phyloP scores from a whole-genome alignment of 2,888 invertebrate genomes.

The Nomada ruficornis region DNA sequence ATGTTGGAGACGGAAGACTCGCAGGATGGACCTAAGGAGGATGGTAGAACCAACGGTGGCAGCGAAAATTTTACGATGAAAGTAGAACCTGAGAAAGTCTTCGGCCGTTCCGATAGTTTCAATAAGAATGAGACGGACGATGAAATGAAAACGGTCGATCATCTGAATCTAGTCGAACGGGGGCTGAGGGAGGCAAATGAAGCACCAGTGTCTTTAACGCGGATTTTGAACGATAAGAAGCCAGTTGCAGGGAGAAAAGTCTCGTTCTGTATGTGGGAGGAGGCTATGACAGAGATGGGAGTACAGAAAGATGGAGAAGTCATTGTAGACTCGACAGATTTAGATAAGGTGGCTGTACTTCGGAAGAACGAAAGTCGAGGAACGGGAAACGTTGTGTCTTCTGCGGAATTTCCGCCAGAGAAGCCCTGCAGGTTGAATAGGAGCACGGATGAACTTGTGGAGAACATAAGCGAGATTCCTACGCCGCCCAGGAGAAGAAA shows the following conservation, averaged over 20 bases:
- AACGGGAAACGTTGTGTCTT: neutral
- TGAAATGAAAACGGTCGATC: slow-evolving; percentile 7
- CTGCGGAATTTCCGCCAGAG: slow-evolving; percentile 72
- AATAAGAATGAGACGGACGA: neutral
- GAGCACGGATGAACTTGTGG: slow-evolving; percentile 67
- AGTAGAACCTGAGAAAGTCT: slow-evolving; percentile 67
- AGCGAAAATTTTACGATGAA: slow-evolving; percentile 47
- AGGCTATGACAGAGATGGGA: slow-evolving; percentile 62
- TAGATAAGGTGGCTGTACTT: slow-evolving; percentile 27
- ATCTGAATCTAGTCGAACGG: slow-evolving; percentile 51
- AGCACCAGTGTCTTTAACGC: slow-evolving; percentile 37
- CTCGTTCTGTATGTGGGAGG: slow-evolving; percentile 67
- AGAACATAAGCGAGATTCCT: slow-evolving; percentile 67
- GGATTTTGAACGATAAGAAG: slow-evolving; percentile 46
- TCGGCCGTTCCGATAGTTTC: slow-evolving; percentile 34
- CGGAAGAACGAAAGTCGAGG: neutral
- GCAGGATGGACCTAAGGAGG: slow-evolving; percentile 42
- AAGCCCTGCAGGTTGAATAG: slow-evolving; percentile 78
- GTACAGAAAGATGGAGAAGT: slow-evolving; percentile 44
- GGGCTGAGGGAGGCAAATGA: slow-evolving; percentile 27
- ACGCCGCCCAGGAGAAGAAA: slow-evolving; percentile 78
- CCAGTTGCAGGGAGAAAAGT: slow-evolving; percentile 54
- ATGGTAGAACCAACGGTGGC: neutral
- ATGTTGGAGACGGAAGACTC: slow-evolving; percentile 80
- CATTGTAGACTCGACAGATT: slow-evolving; percentile 20